Evolutionary conservation across 2,888 invertebrate genomes (phyloP), one percentile per base, ranked within the genome.

Genomic region (Gasteruption jaculator): DNA sequence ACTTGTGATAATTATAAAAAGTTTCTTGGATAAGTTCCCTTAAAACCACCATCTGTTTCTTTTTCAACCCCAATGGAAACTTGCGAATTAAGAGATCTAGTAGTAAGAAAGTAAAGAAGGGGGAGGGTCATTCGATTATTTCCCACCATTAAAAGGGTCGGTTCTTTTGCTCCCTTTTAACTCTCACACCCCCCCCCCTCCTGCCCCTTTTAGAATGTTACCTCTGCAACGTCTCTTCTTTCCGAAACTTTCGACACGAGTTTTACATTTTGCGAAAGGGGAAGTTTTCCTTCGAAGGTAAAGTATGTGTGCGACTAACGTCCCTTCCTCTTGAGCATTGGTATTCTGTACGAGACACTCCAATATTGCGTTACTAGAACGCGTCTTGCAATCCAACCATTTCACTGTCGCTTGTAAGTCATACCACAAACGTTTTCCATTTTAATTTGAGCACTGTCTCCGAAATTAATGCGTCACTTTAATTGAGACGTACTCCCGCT

Each of bases 351-450:
- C 57, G 44, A 57, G n/a, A 53, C 61, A 46, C 59, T 60, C 63
- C 68, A 67, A 69, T 69, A 68, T 69, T 69, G 68, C 69, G 66
- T 69, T 68, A 68, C 66, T 53, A 57, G 57, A 53, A 69, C 68
- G 66, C 67, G 68, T 52, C 52, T 58, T 58, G 66, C 62, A 68
- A 55, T 45, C 38, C 36, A 46, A 49, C 51, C 48, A 38, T 34
- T 49, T 25, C 45, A 46, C 42, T 47, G 49, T 52, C 43, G 41
- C 46, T 58, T 57, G 61, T 61, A 62, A 65, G 59, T 64, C 60
- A 60, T 60, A 63, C 60, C 56, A 47, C 53, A 50, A 41, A 48
- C 48, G 51, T 46, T 49, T 45, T 50, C 56, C 55, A 57, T 60
- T 65, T 65, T 63, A 58, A 66, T 64, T 65, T 60, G 50, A 56